Evolutionary conservation across 1,140 invertebrate species (phyloP).

Genomic region (Artemia franciscana): DNA sequence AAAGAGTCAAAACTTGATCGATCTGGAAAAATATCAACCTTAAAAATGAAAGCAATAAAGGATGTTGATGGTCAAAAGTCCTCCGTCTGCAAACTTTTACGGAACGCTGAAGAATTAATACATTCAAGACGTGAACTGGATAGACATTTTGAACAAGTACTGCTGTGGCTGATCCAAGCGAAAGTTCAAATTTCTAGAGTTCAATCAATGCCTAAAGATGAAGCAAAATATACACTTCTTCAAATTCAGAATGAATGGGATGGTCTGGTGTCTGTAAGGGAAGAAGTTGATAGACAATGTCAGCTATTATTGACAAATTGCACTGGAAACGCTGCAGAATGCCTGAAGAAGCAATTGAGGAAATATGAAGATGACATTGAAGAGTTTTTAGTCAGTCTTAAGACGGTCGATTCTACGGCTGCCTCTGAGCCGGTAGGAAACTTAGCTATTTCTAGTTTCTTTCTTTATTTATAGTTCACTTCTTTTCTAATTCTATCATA

Average conservation of each 20-base stretch:
- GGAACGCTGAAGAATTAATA: neutral
- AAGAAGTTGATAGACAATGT: neutral
- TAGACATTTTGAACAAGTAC: neutral
- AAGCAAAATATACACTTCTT: neutral
- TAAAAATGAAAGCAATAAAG: neutral
- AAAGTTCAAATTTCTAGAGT: neutral
- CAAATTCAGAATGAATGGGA: neutral
- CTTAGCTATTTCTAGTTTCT: no score
- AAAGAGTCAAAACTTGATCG: neutral
- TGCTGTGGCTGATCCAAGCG: neutral
- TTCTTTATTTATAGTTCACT: no score
- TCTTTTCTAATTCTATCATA: no score
- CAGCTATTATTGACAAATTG: neutral
- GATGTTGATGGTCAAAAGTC: neutral
- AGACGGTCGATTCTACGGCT: neutral
- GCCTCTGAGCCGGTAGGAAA: no score
- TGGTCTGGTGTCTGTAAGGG: neutral
- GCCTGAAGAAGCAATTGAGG: neutral
- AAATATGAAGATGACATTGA: neutral
- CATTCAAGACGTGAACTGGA: neutral
- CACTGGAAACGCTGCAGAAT: neutral
- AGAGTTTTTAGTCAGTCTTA: neutral
- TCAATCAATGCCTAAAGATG: neutral
- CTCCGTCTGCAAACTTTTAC: neutral
- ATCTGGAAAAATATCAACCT: neutral